Evolutionary conservation across 2,888 invertebrate species (phyloP).

Genomic region (Macaria liturata): DNA sequence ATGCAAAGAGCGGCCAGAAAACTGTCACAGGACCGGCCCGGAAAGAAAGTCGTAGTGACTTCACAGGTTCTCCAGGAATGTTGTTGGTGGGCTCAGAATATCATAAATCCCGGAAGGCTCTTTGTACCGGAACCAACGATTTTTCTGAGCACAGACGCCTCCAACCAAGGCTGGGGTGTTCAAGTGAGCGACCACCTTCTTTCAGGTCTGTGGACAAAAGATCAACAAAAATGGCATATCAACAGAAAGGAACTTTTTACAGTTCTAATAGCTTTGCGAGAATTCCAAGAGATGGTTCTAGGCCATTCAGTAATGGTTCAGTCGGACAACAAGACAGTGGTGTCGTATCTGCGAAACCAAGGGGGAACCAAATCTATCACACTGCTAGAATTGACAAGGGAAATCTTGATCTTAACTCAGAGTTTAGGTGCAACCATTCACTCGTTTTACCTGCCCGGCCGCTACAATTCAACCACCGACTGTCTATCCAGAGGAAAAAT

Average conservation of each 20-base stretch:
- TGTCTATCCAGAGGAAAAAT: conserved; percentile 24
- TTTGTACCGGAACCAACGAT: conserved; percentile 17
- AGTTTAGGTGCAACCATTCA: conserved; percentile 15
- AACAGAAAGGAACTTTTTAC: conserved; percentile 38
- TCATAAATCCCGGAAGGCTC: conserved; percentile 6
- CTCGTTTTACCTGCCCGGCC: conserved; percentile 35
- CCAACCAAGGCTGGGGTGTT: conserved; percentile 34
- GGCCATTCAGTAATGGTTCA: conserved; percentile 28
- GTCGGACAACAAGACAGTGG: conserved; percentile 36
- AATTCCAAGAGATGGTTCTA: not conserved
- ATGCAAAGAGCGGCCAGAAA: conserved; percentile 22
- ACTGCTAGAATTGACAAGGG: conserved; percentile 19
- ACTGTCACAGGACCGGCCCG: conserved; percentile 11
- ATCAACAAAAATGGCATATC: conserved; percentile 33
- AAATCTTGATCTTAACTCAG: conserved; percentile 11
- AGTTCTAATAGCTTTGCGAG: conserved; percentile 21
- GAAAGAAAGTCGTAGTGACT: not conserved
- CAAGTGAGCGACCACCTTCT: conserved; percentile 19
- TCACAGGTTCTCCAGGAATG: conserved; percentile 17
- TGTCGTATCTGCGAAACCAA: conserved; percentile 34
- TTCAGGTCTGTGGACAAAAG: conserved; percentile 22
- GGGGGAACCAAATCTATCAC: conserved; percentile 25
- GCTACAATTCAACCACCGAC: conserved; percentile 36
- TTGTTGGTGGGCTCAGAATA: conserved; percentile 28
- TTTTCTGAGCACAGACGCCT: conserved; percentile 36